Evolutionary conservation across 23 tunicate species (phyloP).

Genomic region (Ciona savignyi): DNA sequence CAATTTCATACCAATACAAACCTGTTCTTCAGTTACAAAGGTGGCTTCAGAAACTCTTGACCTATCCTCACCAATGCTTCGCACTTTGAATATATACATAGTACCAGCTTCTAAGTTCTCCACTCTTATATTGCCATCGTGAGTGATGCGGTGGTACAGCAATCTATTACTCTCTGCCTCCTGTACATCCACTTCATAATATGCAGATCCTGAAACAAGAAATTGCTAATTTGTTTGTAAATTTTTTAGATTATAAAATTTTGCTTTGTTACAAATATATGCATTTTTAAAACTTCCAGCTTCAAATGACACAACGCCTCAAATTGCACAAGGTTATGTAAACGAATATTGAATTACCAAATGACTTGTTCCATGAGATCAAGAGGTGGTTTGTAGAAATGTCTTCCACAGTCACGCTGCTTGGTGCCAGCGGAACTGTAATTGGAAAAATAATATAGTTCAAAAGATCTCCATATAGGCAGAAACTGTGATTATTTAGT

Average conservation of each 20-base stretch:
- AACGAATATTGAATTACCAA: too few species aligned
- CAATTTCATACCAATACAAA: too few species aligned
- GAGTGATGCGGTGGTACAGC: conserved; percentile 6
- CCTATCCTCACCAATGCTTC: conserved; percentile 40
- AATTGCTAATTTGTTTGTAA: too few species aligned
- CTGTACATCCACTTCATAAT: conserved; percentile 9
- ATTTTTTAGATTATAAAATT: too few species aligned
- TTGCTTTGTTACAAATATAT: too few species aligned
- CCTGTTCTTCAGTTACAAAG: conserved; percentile 30
- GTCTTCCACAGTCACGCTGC: not conserved
- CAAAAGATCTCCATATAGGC: too few species aligned
- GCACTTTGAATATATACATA: conserved; percentile 30
- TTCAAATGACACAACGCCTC: too few species aligned
- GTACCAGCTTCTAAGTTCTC: conserved; percentile 39
- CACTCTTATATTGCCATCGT: not conserved
- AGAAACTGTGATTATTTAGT: too few species aligned
- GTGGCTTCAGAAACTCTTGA: conserved; percentile 10
- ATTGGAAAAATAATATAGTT: not conserved
- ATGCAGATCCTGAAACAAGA: conserved; percentile 25
- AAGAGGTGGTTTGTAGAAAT: not conserved
- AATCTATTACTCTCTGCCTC: not conserved
- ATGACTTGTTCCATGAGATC: not conserved
- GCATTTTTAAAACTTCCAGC: too few species aligned
- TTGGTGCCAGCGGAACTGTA: not conserved
- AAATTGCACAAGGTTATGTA: too few species aligned